Evolutionary conservation across 23 tunicate genomes (phyloP).

Genomic region (Pegea sp.): DNA sequence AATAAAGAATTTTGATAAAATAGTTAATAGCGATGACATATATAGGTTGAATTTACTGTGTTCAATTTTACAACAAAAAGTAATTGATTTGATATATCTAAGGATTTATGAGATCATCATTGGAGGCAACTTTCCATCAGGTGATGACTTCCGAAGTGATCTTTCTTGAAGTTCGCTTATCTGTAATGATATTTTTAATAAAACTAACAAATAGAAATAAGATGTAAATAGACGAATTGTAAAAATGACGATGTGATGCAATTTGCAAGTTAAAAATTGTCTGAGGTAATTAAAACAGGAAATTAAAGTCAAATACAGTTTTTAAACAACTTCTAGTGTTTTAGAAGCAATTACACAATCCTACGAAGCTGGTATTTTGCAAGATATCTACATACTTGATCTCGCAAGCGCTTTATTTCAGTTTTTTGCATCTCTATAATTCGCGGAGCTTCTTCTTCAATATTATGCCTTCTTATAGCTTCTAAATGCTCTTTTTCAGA

Average conservation of each 20-base stretch:
- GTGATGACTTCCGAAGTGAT: slow-evolving; percentile 21
- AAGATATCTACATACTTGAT: slow-evolving; percentile 52
- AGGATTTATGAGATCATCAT: slow-evolving; percentile 34
- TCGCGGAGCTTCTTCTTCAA: slow-evolving; percentile 52
- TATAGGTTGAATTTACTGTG: too few species aligned
- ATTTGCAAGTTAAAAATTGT: not conserved
- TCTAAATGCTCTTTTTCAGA: slow-evolving; percentile 19
- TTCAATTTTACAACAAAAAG: too few species aligned
- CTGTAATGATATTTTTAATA: slow-evolving; percentile 7
- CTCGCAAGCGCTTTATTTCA: slow-evolving; percentile 49
- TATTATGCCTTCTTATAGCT: slow-evolving; percentile 38
- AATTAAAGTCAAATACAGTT: not conserved
- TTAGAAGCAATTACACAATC: not conserved
- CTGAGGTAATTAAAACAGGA: not conserved
- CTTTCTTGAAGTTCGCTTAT: slow-evolving; percentile 38
- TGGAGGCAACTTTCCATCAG: slow-evolving; percentile 56
- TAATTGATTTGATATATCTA: not conserved
- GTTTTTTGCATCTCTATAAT: slow-evolving; percentile 88
- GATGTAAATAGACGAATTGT: too few species aligned
- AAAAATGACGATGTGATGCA: too few species aligned
- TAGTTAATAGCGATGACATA: too few species aligned
- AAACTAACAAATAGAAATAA: too few species aligned
- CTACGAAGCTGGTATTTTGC: not conserved
- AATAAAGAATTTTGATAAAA: too few species aligned
- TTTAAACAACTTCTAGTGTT: not conserved